phyloP scores from a whole-genome alignment of 1,140 invertebrate species.

The Oscheius sp. region DNA sequence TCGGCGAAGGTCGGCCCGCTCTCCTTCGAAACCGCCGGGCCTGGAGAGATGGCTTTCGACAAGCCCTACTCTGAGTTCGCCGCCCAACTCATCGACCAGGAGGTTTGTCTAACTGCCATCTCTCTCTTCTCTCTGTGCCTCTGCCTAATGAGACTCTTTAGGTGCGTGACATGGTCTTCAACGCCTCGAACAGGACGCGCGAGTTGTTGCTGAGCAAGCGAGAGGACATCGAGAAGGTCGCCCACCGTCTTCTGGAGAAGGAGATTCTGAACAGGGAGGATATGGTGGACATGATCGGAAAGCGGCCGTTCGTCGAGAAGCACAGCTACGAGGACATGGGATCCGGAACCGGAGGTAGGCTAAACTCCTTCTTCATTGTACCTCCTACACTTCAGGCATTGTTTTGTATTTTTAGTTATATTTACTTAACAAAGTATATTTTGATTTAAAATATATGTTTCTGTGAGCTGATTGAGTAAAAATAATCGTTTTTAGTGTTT shows the following conservation, averaged over 20 bases:
- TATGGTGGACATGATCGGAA: conserved; percentile 92
- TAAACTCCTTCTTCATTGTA: not conserved
- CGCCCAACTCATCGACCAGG: conserved; percentile 89
- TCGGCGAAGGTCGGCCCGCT: conserved; percentile 93
- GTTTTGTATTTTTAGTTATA: too few species aligned
- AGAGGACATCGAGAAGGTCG: conserved; percentile 86
- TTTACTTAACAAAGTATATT: too few species aligned
- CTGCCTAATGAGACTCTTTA: too few species aligned
- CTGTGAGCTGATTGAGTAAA: too few species aligned
- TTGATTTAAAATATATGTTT: too few species aligned
- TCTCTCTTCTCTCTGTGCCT: too few species aligned
- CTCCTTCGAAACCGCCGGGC: conserved; percentile 78
- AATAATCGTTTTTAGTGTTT: too few species aligned
- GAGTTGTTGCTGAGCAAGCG: conserved; percentile 81
- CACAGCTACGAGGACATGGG: conserved; percentile 99
- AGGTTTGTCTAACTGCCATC: conserved; percentile 75
- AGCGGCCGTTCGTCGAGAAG: conserved; percentile 93
- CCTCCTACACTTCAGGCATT: conserved; percentile 62
- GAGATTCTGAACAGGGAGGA: conserved; percentile 93
- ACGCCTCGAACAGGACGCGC: conserved; percentile 77
- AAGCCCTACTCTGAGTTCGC: conserved; percentile 98
- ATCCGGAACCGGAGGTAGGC: conserved; percentile 79
- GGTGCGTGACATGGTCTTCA: conserved; percentile 73
- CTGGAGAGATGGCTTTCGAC: conserved; percentile 83
- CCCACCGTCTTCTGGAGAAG: conserved; percentile 83